Percentiles rank a stretch among this genome's conserved stretches.
These are phyloP conservation scores for Steromphala cineraria DNA, from an alignment of 2,888 invertebrate species.

Conservation along the genomic window DNA sequence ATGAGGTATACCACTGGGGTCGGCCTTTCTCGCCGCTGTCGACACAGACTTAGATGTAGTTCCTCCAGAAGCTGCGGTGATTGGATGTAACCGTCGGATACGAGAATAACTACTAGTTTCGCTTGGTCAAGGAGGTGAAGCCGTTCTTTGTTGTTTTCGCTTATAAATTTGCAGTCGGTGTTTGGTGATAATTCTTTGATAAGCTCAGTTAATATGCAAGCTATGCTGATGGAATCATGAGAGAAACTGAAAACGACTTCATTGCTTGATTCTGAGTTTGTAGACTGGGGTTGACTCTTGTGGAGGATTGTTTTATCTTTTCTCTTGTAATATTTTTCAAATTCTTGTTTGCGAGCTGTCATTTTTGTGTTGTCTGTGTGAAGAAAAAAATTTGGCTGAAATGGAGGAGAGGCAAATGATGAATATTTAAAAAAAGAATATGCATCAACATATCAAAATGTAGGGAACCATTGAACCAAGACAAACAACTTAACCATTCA, in stretches of 20 bases:
- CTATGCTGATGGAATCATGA: conserved; percentile 33
- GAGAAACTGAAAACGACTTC: conserved; percentile 37
- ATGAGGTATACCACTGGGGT: conserved; percentile 53
- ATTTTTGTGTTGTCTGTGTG: not conserved
- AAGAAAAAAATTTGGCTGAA: no score
- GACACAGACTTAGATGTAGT: conserved; percentile 60
- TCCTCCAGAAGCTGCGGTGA: conserved; percentile 60
- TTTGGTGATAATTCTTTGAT: conserved; percentile 21
- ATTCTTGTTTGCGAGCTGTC: not conserved
- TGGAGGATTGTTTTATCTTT: not conserved
- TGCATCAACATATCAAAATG: no score
- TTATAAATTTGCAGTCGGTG: conserved; percentile 31
- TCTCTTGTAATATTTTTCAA: not conserved
- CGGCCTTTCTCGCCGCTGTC: conserved; percentile 49
- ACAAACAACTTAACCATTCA: no score
- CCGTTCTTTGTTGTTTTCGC: conserved; percentile 37
- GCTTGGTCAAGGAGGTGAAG: conserved; percentile 54
- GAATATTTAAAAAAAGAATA: no score
- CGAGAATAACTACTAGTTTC: conserved; percentile 57
- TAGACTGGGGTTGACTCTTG: not conserved
- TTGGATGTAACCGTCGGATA: conserved; percentile 59
- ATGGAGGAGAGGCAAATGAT: no score
- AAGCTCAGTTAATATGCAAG: conserved; percentile 28
- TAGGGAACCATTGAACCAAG: no score
- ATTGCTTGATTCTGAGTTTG: not conserved